Evolutionary conservation across 2,888 invertebrate species (phyloP).

Genomic region (Andrena minutula): DNA sequence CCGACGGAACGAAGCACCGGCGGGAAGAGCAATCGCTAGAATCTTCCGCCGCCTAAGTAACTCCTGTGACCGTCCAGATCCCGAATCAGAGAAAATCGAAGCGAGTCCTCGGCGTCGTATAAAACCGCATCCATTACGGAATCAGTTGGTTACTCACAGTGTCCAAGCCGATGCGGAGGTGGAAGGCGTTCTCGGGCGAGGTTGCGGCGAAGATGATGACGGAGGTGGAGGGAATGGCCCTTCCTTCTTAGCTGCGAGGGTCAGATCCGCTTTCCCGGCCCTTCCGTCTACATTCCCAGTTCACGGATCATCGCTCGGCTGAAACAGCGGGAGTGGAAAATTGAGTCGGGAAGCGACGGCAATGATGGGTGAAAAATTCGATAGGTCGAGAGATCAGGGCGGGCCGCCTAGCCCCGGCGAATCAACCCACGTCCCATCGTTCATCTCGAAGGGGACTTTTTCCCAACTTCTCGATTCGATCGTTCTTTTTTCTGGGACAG

Average conservation of each 20-base stretch:
- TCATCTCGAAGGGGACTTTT: not conserved
- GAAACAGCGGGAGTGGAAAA: conserved; percentile 64
- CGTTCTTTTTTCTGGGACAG: not conserved
- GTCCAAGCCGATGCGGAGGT: conserved; percentile 45
- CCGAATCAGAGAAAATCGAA: too few relatives aligned
- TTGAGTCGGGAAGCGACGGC: not conserved
- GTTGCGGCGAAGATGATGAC: conserved; percentile 54
- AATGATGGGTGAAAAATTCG: conserved; percentile 40
- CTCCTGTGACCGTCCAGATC: too few relatives aligned
- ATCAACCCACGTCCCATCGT: too few relatives aligned
- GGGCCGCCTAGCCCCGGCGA: not conserved
- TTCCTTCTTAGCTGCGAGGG: conserved; percentile 75
- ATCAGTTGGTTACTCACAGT: conserved; percentile 41
- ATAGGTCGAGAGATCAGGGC: conserved; percentile 33
- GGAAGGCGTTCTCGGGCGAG: conserved; percentile 40
- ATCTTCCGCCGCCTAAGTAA: too few relatives aligned
- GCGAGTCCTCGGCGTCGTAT: too few relatives aligned
- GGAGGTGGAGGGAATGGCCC: conserved; percentile 68
- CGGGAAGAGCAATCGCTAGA: not conserved
- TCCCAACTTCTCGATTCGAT: not conserved
- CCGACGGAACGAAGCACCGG: not conserved
- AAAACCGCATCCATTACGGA: too few relatives aligned
- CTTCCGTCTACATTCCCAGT: conserved; percentile 79
- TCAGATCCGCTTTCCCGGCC: conserved; percentile 74
- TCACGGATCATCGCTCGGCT: conserved; percentile 77